Conservation (phyloP, 2,113 vertebrate genomes). For the Plectropomus leopardus region DNA sequence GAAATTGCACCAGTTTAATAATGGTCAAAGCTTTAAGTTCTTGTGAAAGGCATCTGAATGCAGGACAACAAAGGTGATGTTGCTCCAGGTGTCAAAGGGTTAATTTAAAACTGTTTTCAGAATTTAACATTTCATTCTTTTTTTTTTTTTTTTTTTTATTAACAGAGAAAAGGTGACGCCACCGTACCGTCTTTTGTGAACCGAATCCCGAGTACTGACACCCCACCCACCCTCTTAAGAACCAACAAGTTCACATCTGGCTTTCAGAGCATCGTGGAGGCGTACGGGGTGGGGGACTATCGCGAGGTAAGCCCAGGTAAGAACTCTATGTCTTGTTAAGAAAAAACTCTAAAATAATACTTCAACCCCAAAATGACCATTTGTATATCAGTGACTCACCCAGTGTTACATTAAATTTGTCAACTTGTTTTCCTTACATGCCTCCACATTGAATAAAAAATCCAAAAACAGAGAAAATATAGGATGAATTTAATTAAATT, state of each 20-base stretch:
- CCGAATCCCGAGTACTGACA: constrained; percentile 91
- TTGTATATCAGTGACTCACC: too few relatives aligned
- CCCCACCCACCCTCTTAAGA: constrained; percentile 93
- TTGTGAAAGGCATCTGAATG: too few relatives aligned
- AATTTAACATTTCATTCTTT: not conserved
- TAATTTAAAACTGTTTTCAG: not conserved
- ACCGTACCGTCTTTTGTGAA: constrained; percentile 95
- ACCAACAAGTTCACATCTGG: constrained; percentile 97
- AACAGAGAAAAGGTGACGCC: constrained; percentile 93
- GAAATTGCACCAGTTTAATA: too few relatives aligned
- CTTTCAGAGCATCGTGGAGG: constrained; percentile 98
- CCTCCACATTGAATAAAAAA: too few relatives aligned
- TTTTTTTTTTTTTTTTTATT: constrained; percentile 26
- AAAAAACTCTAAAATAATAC: not conserved
- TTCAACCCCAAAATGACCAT: too few relatives aligned
- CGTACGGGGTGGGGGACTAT: constrained; percentile 95
- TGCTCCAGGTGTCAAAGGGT: too few relatives aligned
- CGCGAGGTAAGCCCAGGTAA: constrained; percentile 97
- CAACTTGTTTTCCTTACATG: too few relatives aligned
- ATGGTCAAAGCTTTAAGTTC: too few relatives aligned
- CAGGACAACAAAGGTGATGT: too few relatives aligned
- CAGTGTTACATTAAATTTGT: too few relatives aligned
- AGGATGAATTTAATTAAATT: too few relatives aligned
- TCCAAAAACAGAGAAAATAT: too few relatives aligned
- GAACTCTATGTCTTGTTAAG: constrained; percentile 24